Evolutionary conservation across 2,888 invertebrate genomes (phyloP), one percentile per base, ranked within the genome.

Genomic region (Lomographa bimaculata): DNA sequence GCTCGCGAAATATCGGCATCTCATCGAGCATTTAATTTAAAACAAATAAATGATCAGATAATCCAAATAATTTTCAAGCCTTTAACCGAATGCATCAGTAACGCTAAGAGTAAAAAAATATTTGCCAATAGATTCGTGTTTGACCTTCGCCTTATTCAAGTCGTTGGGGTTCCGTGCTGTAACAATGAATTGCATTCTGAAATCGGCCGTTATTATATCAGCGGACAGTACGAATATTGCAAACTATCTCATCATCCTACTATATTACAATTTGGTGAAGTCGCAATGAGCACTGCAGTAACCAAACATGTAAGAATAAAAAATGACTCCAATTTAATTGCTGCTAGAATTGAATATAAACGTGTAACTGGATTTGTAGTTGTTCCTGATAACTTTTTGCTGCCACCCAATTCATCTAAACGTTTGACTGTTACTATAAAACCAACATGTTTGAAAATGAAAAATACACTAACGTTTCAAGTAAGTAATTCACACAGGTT

Each of bases 141-240:
- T 45, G 83, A 84, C 44, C 60, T 89, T 19, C 76, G 83, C 6
- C 58, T 89, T 25, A 82, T 87, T 48, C 71, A 74, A 60, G 70
- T 78, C 1, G 72, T 83, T 42, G 81, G 75, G 18, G 50, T 47
- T 27, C 64, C 66, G n/a, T 87, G 85, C 52, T 87, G 87, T 46
- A 50, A 69, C 35, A 60, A 73, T 46, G 86, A 86, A 52, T 49
- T 57, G 12, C 86, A 89, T 54, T 71, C 81, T 7, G 89, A 90
- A 76, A 71, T 83, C 21, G 84, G 90, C 1, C 76, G 90, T 33
- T 81, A 91, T 37, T 91, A 91, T 44, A 71, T 93, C 8, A 86
- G 91, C 55, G 92, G 92, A 0, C 82, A 90, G 60, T 89, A 82
- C 39, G 91, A 92, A 70, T 68, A 75, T 25, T 80, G 90, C 12